Evolutionary conservation across 2,797 vertebrate genomes (phyloP).

Genomic region (Buphagus erythrorhynchus): DNA sequence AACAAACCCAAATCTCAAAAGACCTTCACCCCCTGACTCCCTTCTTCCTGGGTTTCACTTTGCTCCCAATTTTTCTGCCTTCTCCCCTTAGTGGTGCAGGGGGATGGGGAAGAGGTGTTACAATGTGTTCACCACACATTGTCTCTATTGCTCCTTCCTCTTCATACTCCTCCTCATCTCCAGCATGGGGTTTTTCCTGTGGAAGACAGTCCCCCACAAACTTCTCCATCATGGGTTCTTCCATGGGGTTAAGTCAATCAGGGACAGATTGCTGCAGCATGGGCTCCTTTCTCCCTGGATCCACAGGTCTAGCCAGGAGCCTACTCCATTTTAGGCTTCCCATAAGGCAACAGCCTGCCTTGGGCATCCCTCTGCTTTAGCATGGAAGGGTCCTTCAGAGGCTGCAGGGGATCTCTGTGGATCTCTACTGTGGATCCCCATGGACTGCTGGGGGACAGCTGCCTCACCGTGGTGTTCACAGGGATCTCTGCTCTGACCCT

Average conservation of each 20-base stretch:
- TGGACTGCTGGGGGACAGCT: not conserved
- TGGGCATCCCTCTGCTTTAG: not conserved
- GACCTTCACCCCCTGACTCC: not conserved
- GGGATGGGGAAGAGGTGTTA: not conserved
- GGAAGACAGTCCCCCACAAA: not conserved
- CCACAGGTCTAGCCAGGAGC: not conserved
- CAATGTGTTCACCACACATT: not conserved
- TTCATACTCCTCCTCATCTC: not conserved
- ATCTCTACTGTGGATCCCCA: not conserved
- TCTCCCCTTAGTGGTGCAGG: not conserved
- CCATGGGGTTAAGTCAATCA: not conserved
- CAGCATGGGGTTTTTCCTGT: not conserved
- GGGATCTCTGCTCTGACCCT: not conserved
- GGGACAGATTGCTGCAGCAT: accelerated
- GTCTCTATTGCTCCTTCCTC: not conserved
- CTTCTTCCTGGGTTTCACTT: not conserved
- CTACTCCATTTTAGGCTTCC: not conserved
- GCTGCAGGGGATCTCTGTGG: not conserved
- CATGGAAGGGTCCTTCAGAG: accelerated
- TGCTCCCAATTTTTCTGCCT: not conserved
- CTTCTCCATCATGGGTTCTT: not conserved
- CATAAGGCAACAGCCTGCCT: not conserved
- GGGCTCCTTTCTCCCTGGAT: not conserved
- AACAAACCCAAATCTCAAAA: not conserved
- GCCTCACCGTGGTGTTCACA: not conserved